A percentile compares a stretch with the other conserved stretches of the same genome.
phyloP scores from a whole-genome alignment of 2,888 invertebrate species.

The Leucozona laternaria region DNA sequence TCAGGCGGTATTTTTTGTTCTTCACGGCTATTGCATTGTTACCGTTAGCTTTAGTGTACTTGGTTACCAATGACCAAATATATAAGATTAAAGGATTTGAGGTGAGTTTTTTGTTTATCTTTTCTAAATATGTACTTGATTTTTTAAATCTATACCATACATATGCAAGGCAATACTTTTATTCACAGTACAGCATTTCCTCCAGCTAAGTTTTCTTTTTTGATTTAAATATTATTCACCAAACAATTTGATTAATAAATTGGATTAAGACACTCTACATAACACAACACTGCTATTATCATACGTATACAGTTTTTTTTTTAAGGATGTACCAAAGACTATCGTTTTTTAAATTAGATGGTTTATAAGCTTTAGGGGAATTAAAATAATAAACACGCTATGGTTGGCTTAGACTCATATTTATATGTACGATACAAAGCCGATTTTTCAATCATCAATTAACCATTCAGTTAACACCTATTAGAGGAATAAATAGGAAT shows the following conservation, averaged over 20 bases:
- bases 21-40: constrained; percentile 83
- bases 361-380: not conserved
- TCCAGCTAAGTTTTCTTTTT: not conserved
- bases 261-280: not conserved
- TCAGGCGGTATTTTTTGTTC: constrained; percentile 84
- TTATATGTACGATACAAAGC: no score
- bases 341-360: not conserved
- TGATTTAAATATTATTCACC: not conserved
- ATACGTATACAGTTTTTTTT: no score
- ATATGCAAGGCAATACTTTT: constrained; percentile 13
- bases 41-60: constrained; percentile 82
- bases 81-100: constrained; percentile 83
- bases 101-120: constrained; percentile 79
- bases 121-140: no score
- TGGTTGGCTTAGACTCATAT: no score
- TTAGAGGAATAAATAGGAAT: no score
- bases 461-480: no score
- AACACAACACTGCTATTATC: not conserved
- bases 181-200: not conserved
- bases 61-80: constrained; percentile 83
- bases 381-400: no score
- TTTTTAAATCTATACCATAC: no score
- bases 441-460: no score
- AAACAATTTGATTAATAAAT: constrained; percentile 19
- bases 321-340: no score